A percentile compares a stretch with the other conserved stretches of the same genome.
phyloP scores from a whole-genome alignment of 2,797 vertebrate genomes.

The Neosalanx taihuensis region DNA sequence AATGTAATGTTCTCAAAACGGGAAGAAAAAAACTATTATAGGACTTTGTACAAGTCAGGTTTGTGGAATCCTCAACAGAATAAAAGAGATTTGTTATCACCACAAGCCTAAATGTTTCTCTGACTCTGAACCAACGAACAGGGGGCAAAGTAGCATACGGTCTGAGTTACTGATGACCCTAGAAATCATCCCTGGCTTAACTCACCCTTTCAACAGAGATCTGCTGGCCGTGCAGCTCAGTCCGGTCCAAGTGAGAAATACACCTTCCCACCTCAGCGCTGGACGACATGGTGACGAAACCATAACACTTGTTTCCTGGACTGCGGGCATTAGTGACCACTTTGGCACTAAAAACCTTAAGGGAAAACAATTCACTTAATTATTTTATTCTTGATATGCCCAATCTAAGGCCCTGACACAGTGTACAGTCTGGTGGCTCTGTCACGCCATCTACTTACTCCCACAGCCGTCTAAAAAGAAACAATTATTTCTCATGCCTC shows the following conservation, averaged over 20 bases:
- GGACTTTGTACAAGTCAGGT: not conserved
- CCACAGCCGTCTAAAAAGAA: not conserved
- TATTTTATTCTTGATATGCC: not conserved
- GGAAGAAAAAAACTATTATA: not conserved
- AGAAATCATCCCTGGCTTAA: not conserved
- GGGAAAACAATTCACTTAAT: not conserved
- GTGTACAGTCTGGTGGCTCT: not conserved
- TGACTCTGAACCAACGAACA: not conserved
- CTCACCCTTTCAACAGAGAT: constrained; percentile 96
- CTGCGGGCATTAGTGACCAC: constrained; percentile 97
- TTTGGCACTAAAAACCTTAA: constrained; percentile 93
- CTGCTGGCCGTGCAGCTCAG: constrained; percentile 94
- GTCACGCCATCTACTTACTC: no score
- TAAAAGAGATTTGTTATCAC: not conserved
- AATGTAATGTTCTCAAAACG: not conserved
- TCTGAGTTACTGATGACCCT: no score
- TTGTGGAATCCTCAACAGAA: not conserved
- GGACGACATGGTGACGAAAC: constrained; percentile 95
- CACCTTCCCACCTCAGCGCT: constrained; percentile 90
- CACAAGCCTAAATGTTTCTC: not conserved
- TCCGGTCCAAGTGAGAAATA: constrained; percentile 91
- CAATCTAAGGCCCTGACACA: not conserved
- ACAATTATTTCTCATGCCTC: not conserved
- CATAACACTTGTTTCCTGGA: constrained; percentile 95
- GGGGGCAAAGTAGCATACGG: not conserved